These are phyloP conservation scores for Peromyscus aztecus DNA, from an alignment of 2,797 vertebrate genomes.

Conservation along the genomic window DNA sequence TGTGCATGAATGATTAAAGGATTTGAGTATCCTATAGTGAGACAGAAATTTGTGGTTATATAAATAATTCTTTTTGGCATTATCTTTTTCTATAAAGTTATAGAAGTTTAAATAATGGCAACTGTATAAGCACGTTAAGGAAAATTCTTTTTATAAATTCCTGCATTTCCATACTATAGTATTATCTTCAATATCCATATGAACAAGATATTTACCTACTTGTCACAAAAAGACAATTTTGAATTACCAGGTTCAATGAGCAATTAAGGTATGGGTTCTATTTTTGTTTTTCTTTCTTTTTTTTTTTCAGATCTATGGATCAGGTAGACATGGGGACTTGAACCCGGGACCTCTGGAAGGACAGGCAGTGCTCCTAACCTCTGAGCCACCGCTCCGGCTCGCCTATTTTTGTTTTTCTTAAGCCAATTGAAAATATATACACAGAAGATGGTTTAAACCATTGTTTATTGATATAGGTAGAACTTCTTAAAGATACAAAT, in stretches of 20 bases:
- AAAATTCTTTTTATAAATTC: slow-evolving; percentile 67
- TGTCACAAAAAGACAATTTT: slow-evolving; percentile 55
- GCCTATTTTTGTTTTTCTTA: slow-evolving; percentile 59
- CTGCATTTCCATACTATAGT: slow-evolving; percentile 22
- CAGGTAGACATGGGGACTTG: too few species aligned
- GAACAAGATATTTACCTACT: slow-evolving; percentile 43
- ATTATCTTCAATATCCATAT: slow-evolving; percentile 54
- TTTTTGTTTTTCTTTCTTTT: too few species aligned
- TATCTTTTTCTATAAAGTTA: slow-evolving; percentile 72
- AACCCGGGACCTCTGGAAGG: too few species aligned
- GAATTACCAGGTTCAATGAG: slow-evolving; percentile 45
- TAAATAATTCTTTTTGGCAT: slow-evolving; percentile 54
- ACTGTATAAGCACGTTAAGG: slow-evolving; percentile 67
- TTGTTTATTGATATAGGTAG: slow-evolving; percentile 43
- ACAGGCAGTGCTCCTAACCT: too few species aligned
- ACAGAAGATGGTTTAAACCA: background rate
- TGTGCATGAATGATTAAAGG: background rate
- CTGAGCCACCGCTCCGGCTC: too few species aligned
- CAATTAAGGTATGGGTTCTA: slow-evolving; percentile 23
- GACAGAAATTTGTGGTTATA: slow-evolving; percentile 51
- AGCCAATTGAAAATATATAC: slow-evolving; percentile 59
- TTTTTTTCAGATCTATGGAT: too few species aligned
- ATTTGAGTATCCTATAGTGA: slow-evolving; percentile 60
- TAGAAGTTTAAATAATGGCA: slow-evolving; percentile 68
- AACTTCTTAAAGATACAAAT: slow-evolving; percentile 42